phyloP scores from a whole-genome alignment of 2,797 vertebrate species.

The Vespertilio murinus region DNA sequence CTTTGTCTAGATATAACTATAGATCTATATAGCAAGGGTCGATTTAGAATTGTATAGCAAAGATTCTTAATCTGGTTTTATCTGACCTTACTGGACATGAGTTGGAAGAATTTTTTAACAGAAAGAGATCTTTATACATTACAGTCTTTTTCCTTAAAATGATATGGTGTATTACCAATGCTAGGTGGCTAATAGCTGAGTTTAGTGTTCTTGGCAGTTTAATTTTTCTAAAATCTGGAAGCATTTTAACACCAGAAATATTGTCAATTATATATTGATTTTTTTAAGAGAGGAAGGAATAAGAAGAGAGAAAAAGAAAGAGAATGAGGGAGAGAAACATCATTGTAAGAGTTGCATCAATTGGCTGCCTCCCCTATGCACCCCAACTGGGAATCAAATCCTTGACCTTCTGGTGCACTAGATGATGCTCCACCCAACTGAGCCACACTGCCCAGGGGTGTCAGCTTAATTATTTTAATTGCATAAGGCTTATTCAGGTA shows the following conservation, averaged over 20 bases:
- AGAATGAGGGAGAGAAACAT: neutral
- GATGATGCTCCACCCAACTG: neutral
- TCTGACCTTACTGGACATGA: neutral
- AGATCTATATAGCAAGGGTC: neutral
- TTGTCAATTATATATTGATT: neutral
- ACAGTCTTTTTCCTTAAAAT: neutral
- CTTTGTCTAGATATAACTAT: neutral
- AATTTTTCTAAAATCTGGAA: slow-evolving; percentile 42
- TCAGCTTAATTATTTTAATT: slow-evolving; percentile 28
- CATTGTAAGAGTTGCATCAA: neutral
- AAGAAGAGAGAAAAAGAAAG: neutral
- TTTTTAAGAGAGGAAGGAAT: neutral
- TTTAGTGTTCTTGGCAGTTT: slow-evolving; percentile 8
- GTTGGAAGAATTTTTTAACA: slow-evolving; percentile 30
- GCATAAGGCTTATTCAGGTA: neutral
- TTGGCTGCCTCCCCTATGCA: neutral
- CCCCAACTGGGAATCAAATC: neutral
- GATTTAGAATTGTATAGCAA: neutral
- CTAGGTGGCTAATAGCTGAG: neutral
- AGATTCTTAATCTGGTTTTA: slow-evolving; percentile 18
- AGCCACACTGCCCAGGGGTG: neutral
- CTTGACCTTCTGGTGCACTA: neutral
- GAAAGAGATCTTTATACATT: neutral
- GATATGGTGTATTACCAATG: neutral
- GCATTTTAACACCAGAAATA: neutral